phyloP scores from a whole-genome alignment of 1,140 invertebrate genomes.

The Tribolium castaneum region DNA sequence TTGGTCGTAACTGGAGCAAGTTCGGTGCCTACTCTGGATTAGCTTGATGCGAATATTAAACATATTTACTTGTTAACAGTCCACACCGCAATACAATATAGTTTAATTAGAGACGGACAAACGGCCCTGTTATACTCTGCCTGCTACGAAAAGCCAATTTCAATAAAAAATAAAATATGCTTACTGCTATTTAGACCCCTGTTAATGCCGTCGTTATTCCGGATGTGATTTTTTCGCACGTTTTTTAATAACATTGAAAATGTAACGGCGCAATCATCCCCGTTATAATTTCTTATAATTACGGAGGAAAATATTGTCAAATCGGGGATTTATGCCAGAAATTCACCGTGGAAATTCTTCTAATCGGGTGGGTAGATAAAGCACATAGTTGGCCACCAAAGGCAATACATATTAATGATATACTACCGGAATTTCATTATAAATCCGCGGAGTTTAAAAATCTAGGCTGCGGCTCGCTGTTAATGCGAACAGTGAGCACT shows the following conservation, averaged over 20 bases:
- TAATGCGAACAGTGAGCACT: conserved; percentile 49
- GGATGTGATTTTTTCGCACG: conserved; percentile 26
- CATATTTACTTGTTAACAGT: conserved; percentile 55
- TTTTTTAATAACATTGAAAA: conserved; percentile 13
- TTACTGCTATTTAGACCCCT: conserved; percentile 33
- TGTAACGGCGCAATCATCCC: background rate
- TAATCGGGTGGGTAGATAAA: conserved; percentile 15
- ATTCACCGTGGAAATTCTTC: conserved; percentile 19
- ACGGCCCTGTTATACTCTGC: conserved; percentile 48
- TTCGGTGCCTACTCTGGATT: conserved; percentile 43
- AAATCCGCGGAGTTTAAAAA: conserved; percentile 55
- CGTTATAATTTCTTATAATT: conserved; percentile 24
- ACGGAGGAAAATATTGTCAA: conserved; percentile 1
- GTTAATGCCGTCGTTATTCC: conserved; percentile 26
- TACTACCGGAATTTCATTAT: conserved; percentile 55
- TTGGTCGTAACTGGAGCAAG: conserved; percentile 38
- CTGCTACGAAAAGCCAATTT: conserved; percentile 50
- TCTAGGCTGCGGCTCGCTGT: conserved; percentile 50
- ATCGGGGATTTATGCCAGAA: conserved; percentile 1
- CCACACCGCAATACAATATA: conserved; percentile 51
- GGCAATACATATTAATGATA: conserved; percentile 45
- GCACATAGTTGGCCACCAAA: conserved; percentile 30
- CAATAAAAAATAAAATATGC: conserved; percentile 54
- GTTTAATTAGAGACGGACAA: conserved; percentile 52
- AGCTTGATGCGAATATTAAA: conserved; percentile 53